A percentile compares a stretch with the other conserved stretches of the same genome.
phyloP scores from a whole-genome alignment of 2,888 invertebrate species.

The Crocallis elinguaria region DNA sequence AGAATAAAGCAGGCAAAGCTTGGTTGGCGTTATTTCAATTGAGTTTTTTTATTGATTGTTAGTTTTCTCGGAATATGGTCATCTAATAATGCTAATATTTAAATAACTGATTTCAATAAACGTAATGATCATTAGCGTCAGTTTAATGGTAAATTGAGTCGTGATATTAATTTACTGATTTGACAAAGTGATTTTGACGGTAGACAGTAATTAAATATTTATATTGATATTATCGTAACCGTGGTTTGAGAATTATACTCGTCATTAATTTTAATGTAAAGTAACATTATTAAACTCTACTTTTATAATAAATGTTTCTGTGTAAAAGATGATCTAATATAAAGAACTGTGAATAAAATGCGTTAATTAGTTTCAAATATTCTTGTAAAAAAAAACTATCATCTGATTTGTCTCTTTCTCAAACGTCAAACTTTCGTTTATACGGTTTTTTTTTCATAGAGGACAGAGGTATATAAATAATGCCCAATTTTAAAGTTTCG shows the following conservation, averaged over 20 bases:
- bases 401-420: neutral
- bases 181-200: conserved; percentile 7
- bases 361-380: too few species aligned
- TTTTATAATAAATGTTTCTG: too few species aligned
- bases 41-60: conserved; percentile 39
- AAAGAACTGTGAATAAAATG: too few species aligned
- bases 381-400: too few species aligned
- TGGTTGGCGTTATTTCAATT: conserved; percentile 39
- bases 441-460: conserved; percentile 27
- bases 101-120: conserved; percentile 40
- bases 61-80: conserved; percentile 44
- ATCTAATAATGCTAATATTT: conserved; percentile 42
- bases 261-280: too few species aligned
- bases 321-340: too few species aligned
- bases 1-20: conserved; percentile 12
- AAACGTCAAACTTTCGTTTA: neutral
- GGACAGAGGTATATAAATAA: conserved; percentile 48
- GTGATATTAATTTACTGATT: conserved; percentile 18
- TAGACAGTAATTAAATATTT: conserved; percentile 2
- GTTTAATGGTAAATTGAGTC: conserved; percentile 19
- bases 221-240: neutral
- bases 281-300: too few species aligned
- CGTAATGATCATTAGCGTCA: conserved; percentile 18
- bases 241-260: neutral
- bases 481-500: conserved; percentile 73